These are phyloP conservation scores for Invenusta paracnida DNA, from an alignment of 2,888 invertebrate species.

Conservation along the genomic window DNA sequence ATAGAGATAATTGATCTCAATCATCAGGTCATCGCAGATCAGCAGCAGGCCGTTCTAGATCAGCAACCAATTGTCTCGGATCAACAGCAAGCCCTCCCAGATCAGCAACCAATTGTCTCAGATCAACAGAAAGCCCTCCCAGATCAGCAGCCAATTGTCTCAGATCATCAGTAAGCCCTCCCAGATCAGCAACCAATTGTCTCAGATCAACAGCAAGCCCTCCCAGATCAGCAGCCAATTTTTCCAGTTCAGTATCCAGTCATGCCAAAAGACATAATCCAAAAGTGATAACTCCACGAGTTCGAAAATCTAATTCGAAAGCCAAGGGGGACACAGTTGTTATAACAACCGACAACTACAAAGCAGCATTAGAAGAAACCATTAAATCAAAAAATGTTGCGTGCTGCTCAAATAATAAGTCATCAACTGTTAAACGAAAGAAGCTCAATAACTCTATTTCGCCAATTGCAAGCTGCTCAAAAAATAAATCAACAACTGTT, in stretches of 20 bases:
- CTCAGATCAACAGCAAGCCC: not conserved
- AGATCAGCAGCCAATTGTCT: not conserved
- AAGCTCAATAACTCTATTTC: not conserved
- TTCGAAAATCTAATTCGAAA: not conserved
- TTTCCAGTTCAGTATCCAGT: not conserved
- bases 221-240: not conserved
- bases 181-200: not conserved
- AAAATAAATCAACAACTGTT: not conserved
- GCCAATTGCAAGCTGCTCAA: not conserved
- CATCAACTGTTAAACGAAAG: not conserved
- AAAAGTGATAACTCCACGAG: not conserved
- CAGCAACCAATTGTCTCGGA: not conserved
- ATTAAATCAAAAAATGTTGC: not conserved
- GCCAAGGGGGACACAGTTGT: not conserved
- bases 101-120: not conserved
- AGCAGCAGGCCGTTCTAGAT: not conserved
- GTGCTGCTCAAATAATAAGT: not conserved
- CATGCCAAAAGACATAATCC: not conserved
- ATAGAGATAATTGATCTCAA: slow-evolving; percentile 19
- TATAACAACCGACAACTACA: not conserved
- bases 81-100: too few relatives aligned
- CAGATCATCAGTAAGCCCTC: not conserved
- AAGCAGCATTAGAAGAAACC: not conserved
- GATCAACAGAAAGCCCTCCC: not conserved
- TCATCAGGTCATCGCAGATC: not conserved